Percentiles rank a stretch among this genome's conserved stretches.
Evolutionary conservation across 37 sponge, comb jelly and placozoan species (phyloP).

Genomic region (Sycon ciliatum): DNA sequence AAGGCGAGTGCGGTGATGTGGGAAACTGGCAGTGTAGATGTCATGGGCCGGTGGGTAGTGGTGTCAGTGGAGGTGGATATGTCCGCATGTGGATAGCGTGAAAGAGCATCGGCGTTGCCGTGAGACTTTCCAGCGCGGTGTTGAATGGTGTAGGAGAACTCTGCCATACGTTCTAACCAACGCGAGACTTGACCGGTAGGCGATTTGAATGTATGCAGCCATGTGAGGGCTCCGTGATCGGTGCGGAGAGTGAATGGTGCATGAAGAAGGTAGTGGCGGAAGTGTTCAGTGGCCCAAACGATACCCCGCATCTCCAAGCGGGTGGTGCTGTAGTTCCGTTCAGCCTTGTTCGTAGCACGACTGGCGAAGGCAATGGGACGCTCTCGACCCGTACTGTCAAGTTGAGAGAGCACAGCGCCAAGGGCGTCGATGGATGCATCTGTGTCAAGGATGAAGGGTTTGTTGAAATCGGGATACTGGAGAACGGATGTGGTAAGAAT

Average conservation of each 20-base stretch:
- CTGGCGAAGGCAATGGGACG: slow-evolving; percentile 2
- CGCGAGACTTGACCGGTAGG: slow-evolving; percentile 20
- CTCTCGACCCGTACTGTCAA: background rate
- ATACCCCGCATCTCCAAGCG: background rate
- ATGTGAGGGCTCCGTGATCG: slow-evolving; percentile 27
- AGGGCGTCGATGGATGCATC: slow-evolving; percentile 42
- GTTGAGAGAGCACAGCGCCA: slow-evolving; percentile 39
- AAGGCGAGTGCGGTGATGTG: too few relatives aligned
- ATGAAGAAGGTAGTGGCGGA: background rate
- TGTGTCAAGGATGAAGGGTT: slow-evolving; percentile 35
- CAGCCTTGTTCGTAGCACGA: background rate
- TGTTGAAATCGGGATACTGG: slow-evolving; percentile 21
- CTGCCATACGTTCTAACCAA: slow-evolving; percentile 8
- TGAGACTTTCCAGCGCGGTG: slow-evolving; percentile 24
- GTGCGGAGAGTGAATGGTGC: background rate
- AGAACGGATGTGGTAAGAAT: slow-evolving; percentile 30
- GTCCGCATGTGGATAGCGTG: too few relatives aligned
- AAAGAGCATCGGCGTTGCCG: slow-evolving; percentile 35
- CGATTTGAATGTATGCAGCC: slow-evolving; percentile 28
- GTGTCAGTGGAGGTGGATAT: too few relatives aligned
- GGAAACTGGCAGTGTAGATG: too few relatives aligned
- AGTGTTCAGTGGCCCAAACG: background rate
- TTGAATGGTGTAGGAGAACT: slow-evolving; percentile 12
- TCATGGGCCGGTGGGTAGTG: too few relatives aligned
- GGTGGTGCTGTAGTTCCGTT: background rate